These are phyloP conservation scores for Papilio aristodemus DNA, from an alignment of 1,140 invertebrate genomes.

Conservation along the genomic window DNA sequence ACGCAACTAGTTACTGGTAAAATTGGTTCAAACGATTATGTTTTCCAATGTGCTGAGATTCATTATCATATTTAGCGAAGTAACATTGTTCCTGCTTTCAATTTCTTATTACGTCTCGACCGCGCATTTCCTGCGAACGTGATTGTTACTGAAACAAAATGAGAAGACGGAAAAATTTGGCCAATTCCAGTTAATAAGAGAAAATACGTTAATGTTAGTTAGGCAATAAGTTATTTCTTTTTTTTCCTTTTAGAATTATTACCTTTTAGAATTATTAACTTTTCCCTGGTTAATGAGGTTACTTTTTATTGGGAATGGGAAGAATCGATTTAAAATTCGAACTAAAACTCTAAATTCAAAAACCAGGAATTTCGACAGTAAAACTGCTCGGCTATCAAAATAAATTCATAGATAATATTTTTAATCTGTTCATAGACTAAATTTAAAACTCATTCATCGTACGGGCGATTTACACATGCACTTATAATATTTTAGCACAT, in stretches of 20 bases:
- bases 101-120: not conserved
- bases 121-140: conserved; percentile 24
- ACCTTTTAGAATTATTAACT: too few species aligned
- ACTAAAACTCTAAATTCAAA: too few species aligned
- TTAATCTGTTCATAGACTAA: conserved; percentile 6
- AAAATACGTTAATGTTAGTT: conserved; percentile 13
- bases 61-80: conserved; percentile 15
- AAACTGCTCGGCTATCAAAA: not conserved
- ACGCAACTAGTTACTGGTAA: not conserved
- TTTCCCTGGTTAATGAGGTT: too few species aligned
- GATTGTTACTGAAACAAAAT: conserved; percentile 16
- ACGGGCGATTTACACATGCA: not conserved
- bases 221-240: not conserved
- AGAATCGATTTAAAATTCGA: too few species aligned
- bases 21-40: conserved; percentile 12
- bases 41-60: not conserved
- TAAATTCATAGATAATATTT: conserved; percentile 6
- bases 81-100: conserved; percentile 10
- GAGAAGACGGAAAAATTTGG: conserved; percentile 5
- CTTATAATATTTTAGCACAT: conserved; percentile 7
- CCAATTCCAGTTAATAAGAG: conserved; percentile 4
- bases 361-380: not conserved
- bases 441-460: conserved; percentile 12
- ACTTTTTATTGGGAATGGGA: too few species aligned
- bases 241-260: not conserved